Base-by-base conservation (phyloP, 2,888 invertebrate species). In the Drosophila bunnanda region DNA sequence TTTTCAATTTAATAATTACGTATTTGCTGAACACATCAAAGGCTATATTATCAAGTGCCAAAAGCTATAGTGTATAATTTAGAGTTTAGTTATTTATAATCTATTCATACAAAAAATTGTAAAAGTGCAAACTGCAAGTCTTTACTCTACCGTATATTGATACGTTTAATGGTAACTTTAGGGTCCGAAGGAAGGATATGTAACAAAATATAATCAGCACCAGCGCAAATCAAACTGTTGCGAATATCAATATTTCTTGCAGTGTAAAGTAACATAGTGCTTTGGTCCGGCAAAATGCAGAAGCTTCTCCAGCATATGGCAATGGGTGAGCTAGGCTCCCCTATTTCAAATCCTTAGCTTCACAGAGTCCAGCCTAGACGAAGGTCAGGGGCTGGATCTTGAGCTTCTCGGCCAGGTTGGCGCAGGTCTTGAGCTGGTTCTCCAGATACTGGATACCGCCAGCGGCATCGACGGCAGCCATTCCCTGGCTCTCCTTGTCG, bases 391-490 rank as follows among this genome's bases (percentile, higher is more conserved):
- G 93, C 34, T 91, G 90, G 1, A 96, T 94, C 7, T 94, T 93
- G 1, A 96, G 92, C 61, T 92, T 92, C 55, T 94, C 89, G 0
- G 96, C 94, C 10, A 96, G 91, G 0, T 93, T 93, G 32, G 93
- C 93, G 76, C 96, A 95, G 44, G 95, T 94, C 20, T 94, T 93
- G 0, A 98, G 93, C 92, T 97, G 97, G 89, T 97, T 96, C 69
- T 94, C 92, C 71, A 97, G 95, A 89, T 97, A 98, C 0, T 93
- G 92, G 36, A 98, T 95, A 0, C 97, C 97, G 10, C 98, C 98
- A 9, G 93, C 93, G 20, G 90, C 83, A 57, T 97, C 95, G 0
- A 96, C 95, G 55, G 94, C 93, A 34, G 93, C 92, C 93, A 96
- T 96, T 66, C 95, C 94, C 1, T 91, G 90, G 59, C 94, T 94